Conservation (phyloP, 2,797 vertebrate species). For the Tarsius wallacei region DNA sequence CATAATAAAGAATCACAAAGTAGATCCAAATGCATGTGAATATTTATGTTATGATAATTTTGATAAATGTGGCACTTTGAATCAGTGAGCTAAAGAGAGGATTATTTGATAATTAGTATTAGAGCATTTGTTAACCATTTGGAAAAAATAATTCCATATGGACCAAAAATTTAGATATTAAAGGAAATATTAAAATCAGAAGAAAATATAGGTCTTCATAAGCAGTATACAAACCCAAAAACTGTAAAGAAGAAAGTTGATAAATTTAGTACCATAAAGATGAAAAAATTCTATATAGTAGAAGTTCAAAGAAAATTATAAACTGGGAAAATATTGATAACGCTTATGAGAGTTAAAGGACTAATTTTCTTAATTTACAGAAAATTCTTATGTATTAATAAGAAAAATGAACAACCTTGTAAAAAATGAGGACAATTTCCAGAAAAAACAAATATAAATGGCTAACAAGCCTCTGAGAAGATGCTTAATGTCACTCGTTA, state of each 20-base stretch:
- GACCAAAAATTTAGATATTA: conserved; percentile 1
- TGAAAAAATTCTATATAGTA: background rate
- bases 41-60: conserved; percentile 11
- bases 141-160: background rate
- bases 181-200: background rate
- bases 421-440: background rate
- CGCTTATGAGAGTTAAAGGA: background rate
- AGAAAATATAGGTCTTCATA: background rate
- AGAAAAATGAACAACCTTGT: conserved; percentile 31
- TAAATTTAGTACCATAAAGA: conserved; percentile 12
- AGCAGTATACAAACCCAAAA: background rate
- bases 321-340: conserved; percentile 35
- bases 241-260: background rate
- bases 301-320: conserved; percentile 56
- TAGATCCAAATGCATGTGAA: conserved; percentile 4
- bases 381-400: conserved; percentile 42
- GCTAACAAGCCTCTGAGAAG: background rate
- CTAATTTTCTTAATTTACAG: background rate
- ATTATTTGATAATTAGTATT: background rate
- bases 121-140: background rate
- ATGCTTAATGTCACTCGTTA: conserved; percentile 32
- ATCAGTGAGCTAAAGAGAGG: background rate
- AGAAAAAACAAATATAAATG: conserved; percentile 13
- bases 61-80: background rate
- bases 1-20: background rate